A percentile compares a stretch with the other conserved stretches of the same genome.
Evolutionary conservation across 1,140 invertebrate genomes (phyloP).

Genomic region (Nasonia vitripennis): DNA sequence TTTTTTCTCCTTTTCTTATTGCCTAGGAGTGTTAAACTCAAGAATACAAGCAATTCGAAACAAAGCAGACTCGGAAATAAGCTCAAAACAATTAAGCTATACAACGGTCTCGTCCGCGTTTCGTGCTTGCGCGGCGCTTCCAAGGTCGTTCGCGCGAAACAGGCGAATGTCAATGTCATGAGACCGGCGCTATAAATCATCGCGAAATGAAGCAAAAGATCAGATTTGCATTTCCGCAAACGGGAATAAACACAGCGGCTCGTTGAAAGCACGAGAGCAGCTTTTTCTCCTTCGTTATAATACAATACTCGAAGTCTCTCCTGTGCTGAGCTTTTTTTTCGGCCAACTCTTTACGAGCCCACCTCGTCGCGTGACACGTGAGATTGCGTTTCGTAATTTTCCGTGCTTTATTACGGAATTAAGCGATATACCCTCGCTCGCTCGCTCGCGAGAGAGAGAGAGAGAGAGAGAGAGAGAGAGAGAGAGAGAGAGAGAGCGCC

Average conservation of each 20-base stretch:
- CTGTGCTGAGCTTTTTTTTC: background rate
- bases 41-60: background rate
- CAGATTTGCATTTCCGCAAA: constrained; percentile 1
- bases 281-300: background rate
- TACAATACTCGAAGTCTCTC: background rate
- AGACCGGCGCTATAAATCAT: constrained; percentile 1
- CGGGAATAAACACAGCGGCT: background rate
- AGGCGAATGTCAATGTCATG: constrained; percentile 15
- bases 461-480: background rate
- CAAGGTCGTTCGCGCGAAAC: background rate
- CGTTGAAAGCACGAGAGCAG: background rate
- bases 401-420: constrained; percentile 32
- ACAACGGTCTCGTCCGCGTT: background rate
- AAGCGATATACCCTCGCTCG: constrained; percentile 1
- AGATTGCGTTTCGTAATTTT: constrained; percentile 40
- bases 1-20: background rate
- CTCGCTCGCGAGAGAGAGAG: background rate
- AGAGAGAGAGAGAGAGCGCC: background rate
- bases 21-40: background rate
- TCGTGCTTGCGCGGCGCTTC: background rate
- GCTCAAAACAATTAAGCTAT: background rate
- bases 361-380: constrained; percentile 7
- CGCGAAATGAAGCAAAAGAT: background rate
- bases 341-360: background rate
- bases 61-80: background rate